Percentiles rank a stretch among this genome's conserved stretches.
Evolutionary conservation across 2,797 vertebrate genomes (phyloP).

Genomic region (Myiotriccus ornatus): DNA sequence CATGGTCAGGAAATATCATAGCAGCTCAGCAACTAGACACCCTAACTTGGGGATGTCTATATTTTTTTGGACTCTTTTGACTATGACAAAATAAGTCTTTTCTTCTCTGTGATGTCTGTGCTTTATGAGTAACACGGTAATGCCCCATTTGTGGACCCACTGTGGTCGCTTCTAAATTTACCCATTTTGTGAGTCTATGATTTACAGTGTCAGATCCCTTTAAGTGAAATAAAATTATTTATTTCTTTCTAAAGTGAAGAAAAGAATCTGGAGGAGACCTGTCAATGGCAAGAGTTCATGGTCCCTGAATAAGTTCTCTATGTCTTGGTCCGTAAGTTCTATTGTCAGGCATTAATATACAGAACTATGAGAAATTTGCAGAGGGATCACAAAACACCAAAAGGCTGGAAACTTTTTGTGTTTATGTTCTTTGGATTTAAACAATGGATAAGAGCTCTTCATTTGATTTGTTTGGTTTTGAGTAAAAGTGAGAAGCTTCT

Average conservation of each 20-base stretch:
- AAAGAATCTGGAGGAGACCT: background rate
- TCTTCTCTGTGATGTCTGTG: background rate
- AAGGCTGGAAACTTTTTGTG: background rate
- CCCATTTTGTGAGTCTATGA: background rate
- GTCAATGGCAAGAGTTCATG: background rate
- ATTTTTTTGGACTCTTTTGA: background rate
- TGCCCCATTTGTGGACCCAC: too few species aligned
- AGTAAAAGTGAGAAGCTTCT: background rate
- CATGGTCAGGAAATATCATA: background rate
- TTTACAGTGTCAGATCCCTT: background rate
- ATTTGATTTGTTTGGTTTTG: background rate
- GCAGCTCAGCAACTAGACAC: background rate
- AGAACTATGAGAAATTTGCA: background rate
- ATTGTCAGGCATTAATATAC: background rate
- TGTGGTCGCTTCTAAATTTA: background rate
- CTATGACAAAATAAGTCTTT: background rate
- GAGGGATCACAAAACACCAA: background rate
- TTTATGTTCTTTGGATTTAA: background rate
- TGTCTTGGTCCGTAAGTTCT: background rate
- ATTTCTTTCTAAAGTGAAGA: background rate
- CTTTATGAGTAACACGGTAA: background rate
- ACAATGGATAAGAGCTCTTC: background rate
- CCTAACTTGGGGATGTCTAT: background rate
- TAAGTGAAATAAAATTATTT: background rate
- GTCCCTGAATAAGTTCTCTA: background rate